Evolutionary conservation across 1,140 invertebrate genomes (phyloP), one percentile per base, ranked within the genome.

Genomic region (Megalopta genalis): DNA sequence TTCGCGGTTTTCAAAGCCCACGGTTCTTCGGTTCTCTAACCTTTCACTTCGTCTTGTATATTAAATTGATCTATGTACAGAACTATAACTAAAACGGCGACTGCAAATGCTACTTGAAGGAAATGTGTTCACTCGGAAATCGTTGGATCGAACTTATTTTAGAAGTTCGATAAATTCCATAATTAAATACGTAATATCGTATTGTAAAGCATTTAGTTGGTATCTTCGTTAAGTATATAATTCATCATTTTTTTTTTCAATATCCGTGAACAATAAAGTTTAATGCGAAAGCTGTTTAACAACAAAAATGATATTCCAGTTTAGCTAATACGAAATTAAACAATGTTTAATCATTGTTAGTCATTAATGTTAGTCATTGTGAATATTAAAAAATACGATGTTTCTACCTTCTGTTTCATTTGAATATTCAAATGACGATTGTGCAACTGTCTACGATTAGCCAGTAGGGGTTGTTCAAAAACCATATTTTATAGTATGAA

Each of bases 1-100:
- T 27, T 27, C 71, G 59, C 12, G 67, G 67, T 77, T 63, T 71
- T 27, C 52, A 4, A 63, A 42, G 32, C 18, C 42, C 21, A 18
- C 12, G 8, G 49, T n/a, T 64, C 62, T 21, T 42, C 21, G 5
- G 18, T 27, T 57, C n/a, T 18, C 12, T 12, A 57, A n/a, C 1
- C 0, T 25, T 18, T 21, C 10, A 9, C 27, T 37, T 46, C 23
- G n/a, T 23, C 21, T 1, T 0, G 32, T 49, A 39, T 6, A 27
- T 59, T 65, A 21, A 6, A 57, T 57, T n/a, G 54, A 57, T 18
- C 21, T n/a, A 5, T 57, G 18, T 32, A 32, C 32, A 32, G 52
- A 2, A n/a, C 18, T 8, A 7, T 2, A 23, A 1, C 5, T 0
- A 14, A 46, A 46, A 27, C 12, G 14, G 27, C 57, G 18, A 69